phyloP scores from a whole-genome alignment of 2,113 vertebrate species.

The Macquaria australasica region DNA sequence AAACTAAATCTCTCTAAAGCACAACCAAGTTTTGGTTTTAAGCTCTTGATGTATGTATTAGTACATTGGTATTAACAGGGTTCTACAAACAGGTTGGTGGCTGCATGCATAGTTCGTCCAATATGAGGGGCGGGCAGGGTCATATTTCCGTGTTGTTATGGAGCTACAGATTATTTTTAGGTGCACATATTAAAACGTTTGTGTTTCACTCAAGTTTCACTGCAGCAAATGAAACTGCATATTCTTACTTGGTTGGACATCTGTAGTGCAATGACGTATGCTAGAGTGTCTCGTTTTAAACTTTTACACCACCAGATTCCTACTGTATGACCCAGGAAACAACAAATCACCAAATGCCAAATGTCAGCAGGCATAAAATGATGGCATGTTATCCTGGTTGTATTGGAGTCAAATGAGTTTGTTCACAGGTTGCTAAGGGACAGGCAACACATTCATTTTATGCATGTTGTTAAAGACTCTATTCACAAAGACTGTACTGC shows the following conservation, averaged over 20 bases:
- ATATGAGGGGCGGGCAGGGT: conserved; percentile 34
- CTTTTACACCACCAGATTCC: conserved; percentile 28
- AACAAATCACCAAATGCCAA: conserved; percentile 56
- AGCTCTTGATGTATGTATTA: conserved; percentile 52
- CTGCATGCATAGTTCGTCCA: conserved; percentile 33
- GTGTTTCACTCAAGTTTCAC: conserved; percentile 65
- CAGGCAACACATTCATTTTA: conserved; percentile 9
- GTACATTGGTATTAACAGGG: conserved; percentile 48
- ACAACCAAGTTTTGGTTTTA: conserved; percentile 48
- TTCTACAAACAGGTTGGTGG: conserved; percentile 27
- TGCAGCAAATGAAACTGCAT: conserved; percentile 46
- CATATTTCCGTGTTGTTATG: conserved; percentile 68
- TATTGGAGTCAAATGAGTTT: conserved; percentile 15
- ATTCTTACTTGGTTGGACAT: conserved; percentile 40
- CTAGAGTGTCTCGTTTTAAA: conserved; percentile 38
- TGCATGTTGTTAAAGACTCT: conserved; percentile 8
- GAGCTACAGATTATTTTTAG: conserved; percentile 74
- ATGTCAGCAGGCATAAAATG: conserved; percentile 39
- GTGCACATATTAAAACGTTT: conserved; percentile 62
- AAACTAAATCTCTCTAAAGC: conserved; percentile 62
- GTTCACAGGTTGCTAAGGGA: conserved; percentile 39
- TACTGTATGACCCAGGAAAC: conserved; percentile 47
- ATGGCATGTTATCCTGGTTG: conserved; percentile 33
- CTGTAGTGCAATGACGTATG: conserved; percentile 49
- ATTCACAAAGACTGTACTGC: background rate